Base-by-base conservation (phyloP, 30 jellyfish, hydroid and myxozoan species). In the Aurelia aurita region DNA sequence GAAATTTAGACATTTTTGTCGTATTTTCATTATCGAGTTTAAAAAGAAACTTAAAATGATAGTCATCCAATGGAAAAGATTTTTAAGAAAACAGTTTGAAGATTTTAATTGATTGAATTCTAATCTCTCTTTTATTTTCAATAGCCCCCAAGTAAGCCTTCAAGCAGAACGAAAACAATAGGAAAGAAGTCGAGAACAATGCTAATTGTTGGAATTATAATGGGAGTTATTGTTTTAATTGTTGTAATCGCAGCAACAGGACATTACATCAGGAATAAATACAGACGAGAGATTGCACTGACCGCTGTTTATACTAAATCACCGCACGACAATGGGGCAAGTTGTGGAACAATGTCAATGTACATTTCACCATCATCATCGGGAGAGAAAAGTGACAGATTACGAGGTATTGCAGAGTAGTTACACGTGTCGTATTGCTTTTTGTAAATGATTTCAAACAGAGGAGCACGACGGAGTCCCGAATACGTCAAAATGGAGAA, bases 311-410 rank as follows among this genome's bases (percentile, higher is more conserved):
- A 66, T 28, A 67, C 91, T 1, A 67, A 71, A 61, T 26, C 80
- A 53, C 85, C 67, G 47, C 6, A 58, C 14, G 79, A 57, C 3
- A 54, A 53, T 54, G 85, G 85, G 19, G 27, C 85, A 55, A 57
- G 91, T 51, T 44, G 70, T 69, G 85, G 77, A 47, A 47, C 91
- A 8, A 68, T 73, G 70, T 71, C 72, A 11, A 73, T 82, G 79
- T 68, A 21, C 29, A 54, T 69, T 14, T 67, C 91, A 13, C 85
- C 91, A 20, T 82, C 91, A 1, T 80, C 90, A 8, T 80, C 90
- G 1, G 91, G 85, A 5, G 91, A 60, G 39, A 69, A 73, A 22
- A 82, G 75, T 34, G 87, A 75, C 44, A 75, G 35, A 26, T 46
- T 78, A 6, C 43, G 49, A 47, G 71, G 70, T 3, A 78, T 78